A percentile compares a stretch with the other conserved stretches of the same genome.
phyloP scores from a whole-genome alignment of 2,797 vertebrate genomes.

The Gallinago solitaria region DNA sequence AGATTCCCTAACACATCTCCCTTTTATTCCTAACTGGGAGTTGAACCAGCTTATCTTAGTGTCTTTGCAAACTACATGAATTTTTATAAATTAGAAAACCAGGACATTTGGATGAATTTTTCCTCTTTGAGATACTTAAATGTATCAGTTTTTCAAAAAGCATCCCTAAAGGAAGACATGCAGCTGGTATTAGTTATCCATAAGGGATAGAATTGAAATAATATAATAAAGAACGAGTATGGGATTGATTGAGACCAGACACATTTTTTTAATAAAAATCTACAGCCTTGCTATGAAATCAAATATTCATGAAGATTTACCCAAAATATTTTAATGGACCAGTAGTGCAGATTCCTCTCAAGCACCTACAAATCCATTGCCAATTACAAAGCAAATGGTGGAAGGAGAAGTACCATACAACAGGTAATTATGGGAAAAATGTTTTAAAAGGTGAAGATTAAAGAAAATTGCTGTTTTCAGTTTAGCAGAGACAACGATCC shows the following conservation, averaged over 20 bases:
- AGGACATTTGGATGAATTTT: neutral
- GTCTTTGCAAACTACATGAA: neutral
- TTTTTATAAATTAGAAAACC: neutral
- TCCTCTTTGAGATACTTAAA: neutral
- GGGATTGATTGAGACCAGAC: neutral
- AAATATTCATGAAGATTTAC: neutral
- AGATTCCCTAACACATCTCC: neutral
- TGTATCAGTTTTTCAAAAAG: neutral
- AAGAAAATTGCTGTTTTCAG: constrained; percentile 52
- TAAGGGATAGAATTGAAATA: neutral
- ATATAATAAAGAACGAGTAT: neutral
- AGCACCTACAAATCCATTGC: neutral
- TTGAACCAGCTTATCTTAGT: neutral
- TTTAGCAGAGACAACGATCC: constrained; percentile 23
- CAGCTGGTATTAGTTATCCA: neutral
- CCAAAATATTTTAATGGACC: constrained; percentile 20
- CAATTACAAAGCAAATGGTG: constrained; percentile 8
- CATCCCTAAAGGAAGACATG: neutral
- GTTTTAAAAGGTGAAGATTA: constrained; percentile 48
- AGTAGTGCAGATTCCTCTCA: neutral
- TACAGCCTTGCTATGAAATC: neutral
- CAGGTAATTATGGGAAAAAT: constrained; percentile 29
- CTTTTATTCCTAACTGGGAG: neutral
- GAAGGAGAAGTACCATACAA: neutral
- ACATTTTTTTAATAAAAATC: neutral